Evolutionary conservation across 2,113 vertebrate genomes (phyloP).

Genomic region (Maccullochella peelii): DNA sequence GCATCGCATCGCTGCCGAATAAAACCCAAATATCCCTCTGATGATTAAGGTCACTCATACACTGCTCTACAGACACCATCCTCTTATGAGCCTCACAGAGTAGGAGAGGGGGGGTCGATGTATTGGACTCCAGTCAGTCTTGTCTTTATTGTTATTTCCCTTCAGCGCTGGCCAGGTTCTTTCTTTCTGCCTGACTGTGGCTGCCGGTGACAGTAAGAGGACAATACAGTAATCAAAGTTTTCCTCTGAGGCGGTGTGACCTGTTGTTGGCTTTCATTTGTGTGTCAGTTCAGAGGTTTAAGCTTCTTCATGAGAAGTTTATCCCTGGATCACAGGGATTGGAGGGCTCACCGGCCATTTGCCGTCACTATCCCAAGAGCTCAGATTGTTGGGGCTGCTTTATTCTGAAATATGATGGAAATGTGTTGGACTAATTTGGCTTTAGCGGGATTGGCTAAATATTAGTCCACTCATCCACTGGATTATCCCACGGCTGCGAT

Average conservation of each 20-base stretch:
- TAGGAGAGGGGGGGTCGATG: background rate
- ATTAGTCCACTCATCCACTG: conserved; percentile 79
- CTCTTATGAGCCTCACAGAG: conserved; percentile 59
- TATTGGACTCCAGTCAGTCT: conserved; percentile 28
- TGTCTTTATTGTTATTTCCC: conserved; percentile 38
- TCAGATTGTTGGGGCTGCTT: conserved; percentile 73
- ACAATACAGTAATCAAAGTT: conserved; percentile 53
- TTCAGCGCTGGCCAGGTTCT: conserved; percentile 7
- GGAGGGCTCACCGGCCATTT: conserved; percentile 78
- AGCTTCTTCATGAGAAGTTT: conserved; percentile 71
- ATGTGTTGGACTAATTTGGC: conserved; percentile 83
- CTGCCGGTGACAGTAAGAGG: background rate
- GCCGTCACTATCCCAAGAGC: conserved; percentile 69
- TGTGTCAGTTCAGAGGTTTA: conserved; percentile 75
- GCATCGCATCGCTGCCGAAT: conserved; percentile 61
- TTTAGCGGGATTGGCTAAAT: conserved; percentile 80
- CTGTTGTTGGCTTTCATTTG: conserved; percentile 76
- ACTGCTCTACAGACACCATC: conserved; percentile 64
- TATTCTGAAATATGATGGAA: conserved; percentile 78
- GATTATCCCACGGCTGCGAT: conserved; percentile 72
- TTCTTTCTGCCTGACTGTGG: background rate
- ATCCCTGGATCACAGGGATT: conserved; percentile 80
- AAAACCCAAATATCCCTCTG: conserved; percentile 80
- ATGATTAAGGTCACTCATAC: conserved; percentile 84
- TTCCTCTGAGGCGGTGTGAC: conserved; percentile 62